A percentile compares a stretch with the other conserved stretches of the same genome.
phyloP scores from a whole-genome alignment of 2,888 invertebrate genomes.

The Chrysomela aeneicollis region DNA sequence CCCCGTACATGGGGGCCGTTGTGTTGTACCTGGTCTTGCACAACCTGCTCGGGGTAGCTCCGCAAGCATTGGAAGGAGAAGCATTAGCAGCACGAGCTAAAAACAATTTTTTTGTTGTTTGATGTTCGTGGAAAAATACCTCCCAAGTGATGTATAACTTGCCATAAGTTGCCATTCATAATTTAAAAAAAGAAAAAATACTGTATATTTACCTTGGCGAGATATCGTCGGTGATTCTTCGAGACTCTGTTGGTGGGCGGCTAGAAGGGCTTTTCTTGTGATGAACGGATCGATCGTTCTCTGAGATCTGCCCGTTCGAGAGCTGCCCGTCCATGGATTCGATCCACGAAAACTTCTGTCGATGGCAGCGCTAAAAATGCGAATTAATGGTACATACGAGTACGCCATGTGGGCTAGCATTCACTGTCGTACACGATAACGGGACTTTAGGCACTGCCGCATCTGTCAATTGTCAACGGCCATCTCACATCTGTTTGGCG shows the following conservation, averaged over 20 bases:
- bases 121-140: background rate
- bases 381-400: too few relatives aligned
- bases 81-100: slow-evolving; percentile 55
- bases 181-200: too few relatives aligned
- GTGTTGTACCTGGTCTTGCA: slow-evolving; percentile 92
- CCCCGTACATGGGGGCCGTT: slow-evolving; percentile 95
- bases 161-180: background rate
- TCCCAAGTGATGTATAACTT: too few relatives aligned
- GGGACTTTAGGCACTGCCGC: too few relatives aligned
- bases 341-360: slow-evolving; percentile 72
- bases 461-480: too few relatives aligned
- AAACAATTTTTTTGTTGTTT: slow-evolving; percentile 24
- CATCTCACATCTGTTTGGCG: too few relatives aligned
- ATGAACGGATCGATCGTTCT: slow-evolving; percentile 75
- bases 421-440: too few relatives aligned
- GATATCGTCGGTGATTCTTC: slow-evolving; percentile 51
- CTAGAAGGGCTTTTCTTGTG: slow-evolving; percentile 75
- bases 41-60: slow-evolving; percentile 76
- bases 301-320: slow-evolving; percentile 72
- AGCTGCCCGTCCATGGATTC: slow-evolving; percentile 72
- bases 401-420: too few relatives aligned
- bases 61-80: slow-evolving; percentile 59
- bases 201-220: slow-evolving; percentile 64
- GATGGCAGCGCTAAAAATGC: slow-evolving; percentile 74
- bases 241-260: slow-evolving; percentile 66